Conservation (phyloP, 2,113 vertebrate genomes). For the Hemichromis elongatus region DNA sequence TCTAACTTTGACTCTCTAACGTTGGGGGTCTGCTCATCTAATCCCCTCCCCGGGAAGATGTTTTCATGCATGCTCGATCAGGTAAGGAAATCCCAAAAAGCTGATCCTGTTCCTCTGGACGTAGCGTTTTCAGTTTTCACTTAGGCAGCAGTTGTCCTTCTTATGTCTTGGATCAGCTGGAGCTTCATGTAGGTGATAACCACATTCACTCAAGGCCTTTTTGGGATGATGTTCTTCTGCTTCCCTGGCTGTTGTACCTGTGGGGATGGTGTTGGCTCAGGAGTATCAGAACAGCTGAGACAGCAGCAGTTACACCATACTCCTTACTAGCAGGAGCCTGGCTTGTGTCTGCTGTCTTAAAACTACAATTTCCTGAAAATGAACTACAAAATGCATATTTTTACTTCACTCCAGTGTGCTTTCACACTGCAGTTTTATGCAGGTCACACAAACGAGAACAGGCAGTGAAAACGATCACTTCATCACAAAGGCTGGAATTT, state of each 20-base stretch:
- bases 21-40: too few relatives aligned
- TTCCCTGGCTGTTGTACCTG: not conserved
- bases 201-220: not conserved
- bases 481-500: not conserved
- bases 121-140: not conserved
- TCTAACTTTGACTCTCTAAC: too few relatives aligned
- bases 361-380: not conserved
- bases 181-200: not conserved
- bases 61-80: not conserved
- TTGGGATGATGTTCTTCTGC: not conserved
- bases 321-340: rapidly evolving
- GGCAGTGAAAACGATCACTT: not conserved
- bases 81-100: not conserved
- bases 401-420: not conserved
- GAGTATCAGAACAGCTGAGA: not conserved
- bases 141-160: not conserved
- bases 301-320: not conserved
- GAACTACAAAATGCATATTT: not conserved
- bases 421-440: not conserved
- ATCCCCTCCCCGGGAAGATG: not conserved
- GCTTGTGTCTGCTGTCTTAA: not conserved
- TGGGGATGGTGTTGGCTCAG: not conserved
- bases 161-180: not conserved
- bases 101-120: rapidly evolving
- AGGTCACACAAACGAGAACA: not conserved